Conservation (phyloP, 2,888 invertebrate species). For the Pandemis corylana region DNA sequence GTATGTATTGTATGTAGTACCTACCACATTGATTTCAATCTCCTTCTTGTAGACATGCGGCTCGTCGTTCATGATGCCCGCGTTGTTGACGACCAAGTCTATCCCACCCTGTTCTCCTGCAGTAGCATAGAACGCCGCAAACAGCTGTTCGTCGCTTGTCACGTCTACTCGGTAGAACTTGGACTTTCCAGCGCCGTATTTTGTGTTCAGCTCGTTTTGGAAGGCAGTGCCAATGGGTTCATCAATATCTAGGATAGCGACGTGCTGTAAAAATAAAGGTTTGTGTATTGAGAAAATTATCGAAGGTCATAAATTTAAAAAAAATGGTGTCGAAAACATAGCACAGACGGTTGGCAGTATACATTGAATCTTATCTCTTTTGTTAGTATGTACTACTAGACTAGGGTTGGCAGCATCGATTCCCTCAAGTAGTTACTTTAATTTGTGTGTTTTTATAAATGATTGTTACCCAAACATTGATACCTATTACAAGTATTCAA, state of each 20-base stretch:
- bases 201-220: constrained; percentile 52
- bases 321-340: no score
- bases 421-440: no score
- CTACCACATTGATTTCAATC: constrained; percentile 63
- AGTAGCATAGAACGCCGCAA: constrained; percentile 49
- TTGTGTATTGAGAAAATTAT: no score
- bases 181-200: constrained; percentile 50
- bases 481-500: no score
- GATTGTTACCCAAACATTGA: no score
- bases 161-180: constrained; percentile 61
- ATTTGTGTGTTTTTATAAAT: no score
- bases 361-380: no score
- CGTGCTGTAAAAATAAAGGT: constrained; percentile 50
- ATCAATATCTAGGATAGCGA: constrained; percentile 58
- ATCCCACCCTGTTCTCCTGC: constrained; percentile 49
- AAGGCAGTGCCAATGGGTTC: constrained; percentile 48
- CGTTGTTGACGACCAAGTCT: constrained; percentile 61
- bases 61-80: constrained; percentile 57
- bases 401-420: no score
- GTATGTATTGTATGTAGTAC: constrained; percentile 27
- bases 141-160: constrained; percentile 53
- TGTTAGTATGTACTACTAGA: no score
- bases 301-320: no score
- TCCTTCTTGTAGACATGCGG: constrained; percentile 53
- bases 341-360: no score